Conservation (phyloP, 2,113 vertebrate species). For the Psilopogon haemacephalus region DNA sequence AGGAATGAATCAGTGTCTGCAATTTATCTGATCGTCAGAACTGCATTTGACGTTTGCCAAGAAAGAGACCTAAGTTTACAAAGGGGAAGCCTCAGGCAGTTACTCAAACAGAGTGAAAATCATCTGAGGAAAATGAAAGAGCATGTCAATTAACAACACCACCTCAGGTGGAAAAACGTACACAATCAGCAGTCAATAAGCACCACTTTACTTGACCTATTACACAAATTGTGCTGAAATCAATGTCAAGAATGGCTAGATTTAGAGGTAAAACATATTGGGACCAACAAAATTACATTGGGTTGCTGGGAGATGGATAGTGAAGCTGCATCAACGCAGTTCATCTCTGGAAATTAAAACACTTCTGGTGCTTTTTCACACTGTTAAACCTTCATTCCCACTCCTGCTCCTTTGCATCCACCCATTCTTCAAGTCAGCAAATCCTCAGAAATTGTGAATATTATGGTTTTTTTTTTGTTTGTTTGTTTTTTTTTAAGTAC, state of each 20-base stretch:
- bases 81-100: neutral
- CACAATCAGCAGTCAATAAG: conserved; percentile 65
- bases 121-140: conserved; percentile 56
- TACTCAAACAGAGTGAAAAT: conserved; percentile 36
- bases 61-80: neutral
- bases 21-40: conserved; percentile 49
- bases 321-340: neutral
- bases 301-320: neutral
- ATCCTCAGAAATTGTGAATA: neutral
- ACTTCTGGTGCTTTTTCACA: neutral
- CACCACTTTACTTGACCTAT: conserved; percentile 50
- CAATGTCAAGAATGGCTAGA: conserved; percentile 52
- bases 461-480: neutral
- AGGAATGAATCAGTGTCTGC: neutral
- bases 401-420: neutral
- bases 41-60: neutral
- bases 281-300: neutral
- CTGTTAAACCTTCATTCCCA: neutral
- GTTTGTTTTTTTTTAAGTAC: too few relatives aligned
- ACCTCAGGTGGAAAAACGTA: conserved; percentile 54
- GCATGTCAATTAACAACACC: conserved; percentile 50
- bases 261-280: conserved; percentile 37
- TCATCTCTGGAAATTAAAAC: conserved; percentile 19
- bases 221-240: conserved; percentile 54
- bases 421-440: neutral